Conservation (phyloP, 2,113 vertebrate species). For the Pterocles gutturalis region DNA sequence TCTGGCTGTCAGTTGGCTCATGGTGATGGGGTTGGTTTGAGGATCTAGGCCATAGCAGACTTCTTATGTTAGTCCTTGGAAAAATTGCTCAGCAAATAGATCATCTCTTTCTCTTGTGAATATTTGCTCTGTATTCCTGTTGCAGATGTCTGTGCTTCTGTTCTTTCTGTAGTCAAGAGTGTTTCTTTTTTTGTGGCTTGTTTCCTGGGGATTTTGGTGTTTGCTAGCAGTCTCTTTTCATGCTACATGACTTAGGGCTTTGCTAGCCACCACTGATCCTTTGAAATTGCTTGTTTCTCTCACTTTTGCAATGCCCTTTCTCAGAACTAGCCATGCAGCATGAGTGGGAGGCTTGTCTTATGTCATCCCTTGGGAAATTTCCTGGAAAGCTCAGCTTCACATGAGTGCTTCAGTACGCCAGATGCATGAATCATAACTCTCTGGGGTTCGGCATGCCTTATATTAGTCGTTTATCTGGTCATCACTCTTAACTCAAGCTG, state of each 20-base stretch:
- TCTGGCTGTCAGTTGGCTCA: not conserved
- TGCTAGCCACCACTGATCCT: not conserved
- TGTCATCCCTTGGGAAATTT: conserved; percentile 2
- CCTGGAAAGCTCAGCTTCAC: conserved; percentile 34
- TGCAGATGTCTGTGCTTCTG: not conserved
- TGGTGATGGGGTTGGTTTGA: not conserved
- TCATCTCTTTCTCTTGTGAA: not conserved
- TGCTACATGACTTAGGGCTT: not conserved
- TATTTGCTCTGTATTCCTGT: not conserved
- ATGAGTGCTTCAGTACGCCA: not conserved
- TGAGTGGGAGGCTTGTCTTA: not conserved
- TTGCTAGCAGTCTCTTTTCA: not conserved
- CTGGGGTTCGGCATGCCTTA: not conserved
- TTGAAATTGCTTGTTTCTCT: conserved; percentile 4
- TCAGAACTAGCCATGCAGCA: not conserved
- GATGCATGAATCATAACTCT: not conserved
- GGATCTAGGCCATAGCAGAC: not conserved
- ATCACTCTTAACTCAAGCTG: not conserved
- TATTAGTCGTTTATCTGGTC: not conserved
- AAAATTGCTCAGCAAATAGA: not conserved
- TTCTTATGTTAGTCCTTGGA: not conserved
- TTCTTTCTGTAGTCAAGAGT: not conserved
- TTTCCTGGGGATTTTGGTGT: not conserved
- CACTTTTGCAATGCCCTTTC: not conserved
- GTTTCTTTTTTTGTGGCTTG: not conserved